Percentiles rank a stretch among this genome's conserved stretches.
Conservation (phyloP, 2,113 vertebrate species). For the Mirounga angustirostris region DNA sequence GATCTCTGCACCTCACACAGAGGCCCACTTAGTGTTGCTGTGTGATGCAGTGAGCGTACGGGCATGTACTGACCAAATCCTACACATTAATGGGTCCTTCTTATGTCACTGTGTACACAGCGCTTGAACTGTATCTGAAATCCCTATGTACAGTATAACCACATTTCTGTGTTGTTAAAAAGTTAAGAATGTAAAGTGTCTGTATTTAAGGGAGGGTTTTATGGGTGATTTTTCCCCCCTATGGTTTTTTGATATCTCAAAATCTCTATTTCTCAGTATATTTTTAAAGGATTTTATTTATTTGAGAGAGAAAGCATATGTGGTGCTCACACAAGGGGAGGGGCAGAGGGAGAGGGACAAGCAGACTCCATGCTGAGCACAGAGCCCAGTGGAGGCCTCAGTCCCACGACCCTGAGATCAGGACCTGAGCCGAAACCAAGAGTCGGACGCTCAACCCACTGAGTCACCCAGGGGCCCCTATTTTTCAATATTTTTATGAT, state of each 20-base stretch:
- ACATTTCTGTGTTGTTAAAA: neutral
- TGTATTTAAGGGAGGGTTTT: neutral
- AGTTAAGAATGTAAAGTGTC: neutral
- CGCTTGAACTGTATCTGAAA: neutral
- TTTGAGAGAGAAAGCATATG: neutral
- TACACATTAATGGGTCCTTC: neutral
- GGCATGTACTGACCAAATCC: neutral
- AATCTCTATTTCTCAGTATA: neutral
- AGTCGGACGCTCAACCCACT: neutral
- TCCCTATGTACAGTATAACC: neutral
- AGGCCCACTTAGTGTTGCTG: neutral
- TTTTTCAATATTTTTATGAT: neutral
- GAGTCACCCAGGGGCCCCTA: neutral
- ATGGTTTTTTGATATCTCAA: neutral
- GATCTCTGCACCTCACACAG: neutral
- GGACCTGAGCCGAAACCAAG: neutral
- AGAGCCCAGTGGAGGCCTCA: neutral
- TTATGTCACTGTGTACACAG: neutral
- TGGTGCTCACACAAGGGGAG: neutral
- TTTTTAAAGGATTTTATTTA: neutral
- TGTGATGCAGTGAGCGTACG: neutral
- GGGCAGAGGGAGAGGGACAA: neutral
- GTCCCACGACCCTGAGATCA: neutral
- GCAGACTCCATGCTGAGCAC: neutral
- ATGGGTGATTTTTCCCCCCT: neutral